Evolutionary conservation across 2,888 invertebrate species (phyloP), one percentile per base, ranked within the genome.

Genomic region (Pelosia muscerda): DNA sequence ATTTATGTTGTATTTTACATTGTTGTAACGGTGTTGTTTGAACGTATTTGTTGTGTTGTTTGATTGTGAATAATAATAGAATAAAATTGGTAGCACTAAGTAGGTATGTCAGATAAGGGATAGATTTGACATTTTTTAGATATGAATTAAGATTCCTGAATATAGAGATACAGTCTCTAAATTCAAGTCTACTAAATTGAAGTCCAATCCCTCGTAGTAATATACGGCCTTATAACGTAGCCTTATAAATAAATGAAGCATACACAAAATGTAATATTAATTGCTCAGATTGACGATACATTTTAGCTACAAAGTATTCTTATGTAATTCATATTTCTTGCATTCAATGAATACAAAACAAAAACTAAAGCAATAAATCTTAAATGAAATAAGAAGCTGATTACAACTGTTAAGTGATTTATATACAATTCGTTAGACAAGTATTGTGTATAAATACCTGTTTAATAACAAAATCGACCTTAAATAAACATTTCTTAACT

Each of bases 341-440:
- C 25, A 56, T 68, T 68, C 63, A 71, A 73, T 78, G 71, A 69
- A 71, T 64, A 74, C 69, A 72, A 68, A 64, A 71, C 34, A 31
- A 63, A 61, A 69, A 68, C 66, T 65, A 58, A 66, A 74, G 56
- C 38, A 74, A 79, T 79, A 69, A 81, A 79, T 79, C 75, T 79
- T 79, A 23, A 72, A 72, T 69, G 69, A 74, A 75, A 75, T 68
- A 69, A 77, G 64, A 71, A 68, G 73, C 65, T 78, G 74, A 82
- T 81, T 73, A 70, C 72, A 79, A 78, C 70, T 80, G 75, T 71
- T 71, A 78, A 80, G 69, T 62, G 73, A 72, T 73, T 83, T 71
- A 71, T 71, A 65, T 53, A 77, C 81, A 81, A 83, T 81, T 81
- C 81, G 83, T 81, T 81, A 81, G 79, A 72, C 72, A 68, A 57